Conservation (phyloP, 2,797 vertebrate genomes). For the Lophotriccus pileatus region DNA sequence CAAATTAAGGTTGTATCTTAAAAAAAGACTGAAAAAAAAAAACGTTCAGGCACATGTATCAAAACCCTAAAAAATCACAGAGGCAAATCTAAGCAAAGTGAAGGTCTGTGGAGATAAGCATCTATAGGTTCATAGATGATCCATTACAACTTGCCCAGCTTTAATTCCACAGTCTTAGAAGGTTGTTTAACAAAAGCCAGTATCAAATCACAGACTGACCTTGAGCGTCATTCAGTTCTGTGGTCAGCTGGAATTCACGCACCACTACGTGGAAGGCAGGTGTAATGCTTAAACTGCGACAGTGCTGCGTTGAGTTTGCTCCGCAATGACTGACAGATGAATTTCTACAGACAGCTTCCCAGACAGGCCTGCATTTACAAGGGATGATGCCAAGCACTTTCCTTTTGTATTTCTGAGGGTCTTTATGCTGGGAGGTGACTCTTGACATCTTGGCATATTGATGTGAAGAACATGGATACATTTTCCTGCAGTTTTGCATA, state of each 20-base stretch:
- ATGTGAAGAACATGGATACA: background rate
- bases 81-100: background rate
- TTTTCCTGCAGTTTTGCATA: constrained; percentile 15
- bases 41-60: background rate
- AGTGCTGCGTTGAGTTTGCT: rapidly evolving
- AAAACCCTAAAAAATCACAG: background rate
- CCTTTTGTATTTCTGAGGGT: background rate
- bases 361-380: background rate
- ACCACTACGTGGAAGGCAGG: background rate
- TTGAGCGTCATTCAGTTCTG: background rate
- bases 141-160: background rate
- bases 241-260: background rate
- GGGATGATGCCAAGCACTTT: constrained; percentile 11
- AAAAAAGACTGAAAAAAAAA: background rate
- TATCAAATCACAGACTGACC: background rate
- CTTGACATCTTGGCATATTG: constrained; percentile 34
- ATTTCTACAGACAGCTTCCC: background rate
- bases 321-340: background rate
- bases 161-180: background rate
- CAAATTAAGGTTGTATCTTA: background rate
- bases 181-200: background rate
- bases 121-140: background rate
- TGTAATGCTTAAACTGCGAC: rapidly evolving
- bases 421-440: background rate
- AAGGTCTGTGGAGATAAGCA: background rate